Evolutionary conservation across 1,140 invertebrate genomes (phyloP).

Genomic region (Rhopalosiphum maidis): DNA sequence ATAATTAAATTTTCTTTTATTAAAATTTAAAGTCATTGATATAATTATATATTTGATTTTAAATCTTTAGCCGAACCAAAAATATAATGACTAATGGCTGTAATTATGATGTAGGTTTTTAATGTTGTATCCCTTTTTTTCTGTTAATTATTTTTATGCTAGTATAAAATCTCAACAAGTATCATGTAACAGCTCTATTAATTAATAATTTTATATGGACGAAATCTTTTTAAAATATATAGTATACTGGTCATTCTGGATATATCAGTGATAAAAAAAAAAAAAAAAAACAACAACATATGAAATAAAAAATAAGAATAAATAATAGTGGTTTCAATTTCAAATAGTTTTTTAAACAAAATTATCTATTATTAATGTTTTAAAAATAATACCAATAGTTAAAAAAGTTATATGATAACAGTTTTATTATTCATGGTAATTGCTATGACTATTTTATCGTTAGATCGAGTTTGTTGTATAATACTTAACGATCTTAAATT

Average conservation of each 20-base stretch:
- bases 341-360: neutral
- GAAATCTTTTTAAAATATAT: neutral
- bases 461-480: neutral
- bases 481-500: neutral
- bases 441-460: neutral
- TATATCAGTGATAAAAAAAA: too few relatives aligned
- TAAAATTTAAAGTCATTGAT: neutral
- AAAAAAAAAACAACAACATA: too few relatives aligned
- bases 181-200: neutral
- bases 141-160: neutral
- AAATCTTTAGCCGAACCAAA: too few relatives aligned
- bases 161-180: neutral
- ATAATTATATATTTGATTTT: neutral
- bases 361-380: neutral
- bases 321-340: neutral
- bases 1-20: neutral
- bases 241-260: too few relatives aligned
- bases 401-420: neutral
- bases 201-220: neutral
- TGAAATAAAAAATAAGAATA: too few relatives aligned
- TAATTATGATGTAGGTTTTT: neutral
- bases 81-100: too few relatives aligned
- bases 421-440: slow-evolving; percentile 8
- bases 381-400: neutral
- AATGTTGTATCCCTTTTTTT: neutral